These are phyloP conservation scores for Alfaro cultratus DNA, from an alignment of 2,797 vertebrate species.

Conservation along the genomic window DNA sequence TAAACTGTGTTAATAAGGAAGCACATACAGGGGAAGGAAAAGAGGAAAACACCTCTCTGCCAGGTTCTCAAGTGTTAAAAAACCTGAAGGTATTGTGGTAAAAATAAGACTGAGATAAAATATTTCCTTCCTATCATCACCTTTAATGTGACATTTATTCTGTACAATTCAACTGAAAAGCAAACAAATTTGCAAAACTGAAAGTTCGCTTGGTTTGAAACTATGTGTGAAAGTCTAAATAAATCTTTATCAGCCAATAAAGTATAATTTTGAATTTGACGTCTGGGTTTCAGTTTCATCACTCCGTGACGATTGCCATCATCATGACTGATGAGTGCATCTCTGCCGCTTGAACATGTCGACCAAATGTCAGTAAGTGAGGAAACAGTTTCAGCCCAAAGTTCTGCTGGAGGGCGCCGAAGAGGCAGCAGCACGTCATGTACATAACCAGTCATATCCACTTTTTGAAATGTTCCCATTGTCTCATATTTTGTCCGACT, in stretches of 20 bases:
- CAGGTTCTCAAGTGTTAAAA: background rate
- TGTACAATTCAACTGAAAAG: background rate
- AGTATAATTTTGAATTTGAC: background rate
- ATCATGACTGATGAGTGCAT: background rate
- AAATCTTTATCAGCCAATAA: background rate
- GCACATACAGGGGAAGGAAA: background rate
- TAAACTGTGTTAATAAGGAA: constrained; percentile 8
- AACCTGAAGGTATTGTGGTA: background rate
- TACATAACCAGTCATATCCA: background rate
- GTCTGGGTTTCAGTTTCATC: background rate
- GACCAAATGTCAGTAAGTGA: background rate
- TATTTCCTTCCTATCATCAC: background rate
- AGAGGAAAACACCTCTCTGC: constrained; percentile 6
- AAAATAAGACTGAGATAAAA: background rate
- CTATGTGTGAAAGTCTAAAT: background rate
- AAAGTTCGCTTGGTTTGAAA: background rate
- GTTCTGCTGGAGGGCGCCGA: background rate
- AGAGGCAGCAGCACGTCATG: background rate
- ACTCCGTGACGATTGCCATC: background rate
- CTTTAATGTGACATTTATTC: background rate
- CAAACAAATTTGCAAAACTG: background rate
- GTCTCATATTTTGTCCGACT: background rate
- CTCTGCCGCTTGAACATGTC: background rate
- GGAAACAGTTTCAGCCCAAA: background rate
- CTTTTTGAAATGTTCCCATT: background rate